A percentile compares a stretch with the other conserved stretches of the same genome.
phyloP scores from a whole-genome alignment of 2,888 invertebrate genomes.

The Spilarctia lutea region DNA sequence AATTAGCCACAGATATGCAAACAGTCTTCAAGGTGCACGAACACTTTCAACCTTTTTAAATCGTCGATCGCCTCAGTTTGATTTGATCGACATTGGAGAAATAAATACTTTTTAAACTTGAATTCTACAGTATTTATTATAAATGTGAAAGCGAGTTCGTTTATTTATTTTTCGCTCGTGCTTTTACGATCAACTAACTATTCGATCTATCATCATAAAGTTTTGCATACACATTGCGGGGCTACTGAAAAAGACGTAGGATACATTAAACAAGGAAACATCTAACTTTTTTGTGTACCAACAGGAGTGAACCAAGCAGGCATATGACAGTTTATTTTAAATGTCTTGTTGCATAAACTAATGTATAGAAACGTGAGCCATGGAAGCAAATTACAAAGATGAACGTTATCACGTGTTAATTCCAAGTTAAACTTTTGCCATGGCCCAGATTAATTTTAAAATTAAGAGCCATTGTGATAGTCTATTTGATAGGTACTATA shows the following conservation, averaged over 20 bases:
- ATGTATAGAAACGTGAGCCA: background rate
- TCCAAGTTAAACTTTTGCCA: background rate
- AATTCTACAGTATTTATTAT: background rate
- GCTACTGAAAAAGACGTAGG: background rate
- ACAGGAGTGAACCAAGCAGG: background rate
- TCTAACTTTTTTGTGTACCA: background rate
- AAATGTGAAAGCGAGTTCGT: background rate
- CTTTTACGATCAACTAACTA: background rate
- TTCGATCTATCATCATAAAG: background rate
- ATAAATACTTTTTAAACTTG: background rate
- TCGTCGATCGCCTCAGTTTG: background rate
- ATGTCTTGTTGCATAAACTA: background rate
- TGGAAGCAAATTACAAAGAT: background rate
- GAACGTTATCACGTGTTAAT: background rate
- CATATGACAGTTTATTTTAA: background rate
- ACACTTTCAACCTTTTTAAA: background rate
- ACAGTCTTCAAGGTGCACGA: background rate
- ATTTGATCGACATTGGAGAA: background rate
- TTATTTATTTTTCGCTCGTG: background rate
- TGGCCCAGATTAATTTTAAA: background rate
- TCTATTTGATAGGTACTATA: background rate
- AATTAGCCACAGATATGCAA: constrained; percentile 32
- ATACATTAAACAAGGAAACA: background rate
- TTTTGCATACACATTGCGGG: background rate
- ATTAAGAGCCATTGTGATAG: background rate